These are phyloP conservation scores for Apis dorsata DNA, from an alignment of 1,140 invertebrate genomes.

Conservation along the genomic window DNA sequence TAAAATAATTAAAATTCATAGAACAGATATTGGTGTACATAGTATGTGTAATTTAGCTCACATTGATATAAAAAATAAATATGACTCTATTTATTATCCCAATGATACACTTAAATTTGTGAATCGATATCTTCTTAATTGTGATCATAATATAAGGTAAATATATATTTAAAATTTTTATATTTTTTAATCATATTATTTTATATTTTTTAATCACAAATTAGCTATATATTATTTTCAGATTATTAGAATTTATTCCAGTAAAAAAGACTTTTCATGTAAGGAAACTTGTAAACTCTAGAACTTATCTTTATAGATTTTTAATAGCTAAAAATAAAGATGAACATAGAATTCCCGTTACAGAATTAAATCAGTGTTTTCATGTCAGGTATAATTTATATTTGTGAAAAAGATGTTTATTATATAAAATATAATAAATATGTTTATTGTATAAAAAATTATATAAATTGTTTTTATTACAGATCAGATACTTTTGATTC, in stretches of 20 bases:
- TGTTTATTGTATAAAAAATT: not conserved
- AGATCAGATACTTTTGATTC: constrained; percentile 62
- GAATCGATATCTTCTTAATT: constrained; percentile 82
- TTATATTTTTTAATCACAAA: not conserved
- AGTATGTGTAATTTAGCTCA: constrained; percentile 84
- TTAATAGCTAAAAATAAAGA: constrained; percentile 72
- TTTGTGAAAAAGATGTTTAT: not conserved
- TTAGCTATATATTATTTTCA: constrained; percentile 69
- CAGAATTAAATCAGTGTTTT: constrained; percentile 58
- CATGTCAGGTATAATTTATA: constrained; percentile 55
- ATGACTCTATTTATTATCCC: constrained; percentile 78
- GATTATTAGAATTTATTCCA: constrained; percentile 80
- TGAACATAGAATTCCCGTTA: constrained; percentile 65
- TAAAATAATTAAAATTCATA: constrained; percentile 70
- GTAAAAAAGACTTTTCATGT: constrained; percentile 83
- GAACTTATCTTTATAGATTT: constrained; percentile 86
- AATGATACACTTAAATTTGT: constrained; percentile 75
- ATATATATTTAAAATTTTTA: constrained; percentile 12
- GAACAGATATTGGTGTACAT: constrained; percentile 88
- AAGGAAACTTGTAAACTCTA: constrained; percentile 81
- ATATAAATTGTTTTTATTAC: not conserved
- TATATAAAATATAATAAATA: not conserved
- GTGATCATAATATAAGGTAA: constrained; percentile 77
- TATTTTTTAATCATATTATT: not conserved
- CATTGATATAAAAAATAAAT: constrained; percentile 81